A percentile compares a stretch with the other conserved stretches of the same genome.
Evolutionary conservation across 53 echinoderm and acorn worm genomes (phyloP).

Genomic region (Hippasteria phrygiana): DNA sequence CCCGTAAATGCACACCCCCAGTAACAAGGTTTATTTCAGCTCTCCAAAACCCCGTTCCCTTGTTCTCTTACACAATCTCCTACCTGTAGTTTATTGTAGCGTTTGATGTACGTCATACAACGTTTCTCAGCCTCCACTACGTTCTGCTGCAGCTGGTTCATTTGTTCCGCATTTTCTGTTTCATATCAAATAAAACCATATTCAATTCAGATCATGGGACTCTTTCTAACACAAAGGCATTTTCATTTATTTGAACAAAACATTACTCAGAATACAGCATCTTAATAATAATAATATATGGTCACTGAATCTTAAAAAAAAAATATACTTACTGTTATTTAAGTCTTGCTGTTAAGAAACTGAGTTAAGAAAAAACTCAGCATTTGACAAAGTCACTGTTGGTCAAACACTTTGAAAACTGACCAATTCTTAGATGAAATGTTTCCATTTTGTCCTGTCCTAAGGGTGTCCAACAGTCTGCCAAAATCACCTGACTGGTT

Average conservation of each 20-base stretch:
- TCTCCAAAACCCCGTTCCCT: not conserved
- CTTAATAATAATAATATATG: not conserved
- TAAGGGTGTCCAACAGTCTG: too few species aligned
- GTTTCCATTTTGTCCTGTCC: too few species aligned
- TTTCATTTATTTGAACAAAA: not conserved
- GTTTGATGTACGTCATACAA: conserved; percentile 92
- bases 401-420: too few species aligned
- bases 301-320: not conserved
- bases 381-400: too few species aligned
- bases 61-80: not conserved
- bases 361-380: conserved; percentile 52
- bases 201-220: too few species aligned
- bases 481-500: too few species aligned
- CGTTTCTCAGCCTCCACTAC: conserved; percentile 92
- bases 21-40: not conserved
- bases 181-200: not conserved
- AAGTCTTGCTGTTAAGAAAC: conserved; percentile 81
- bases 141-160: conserved; percentile 89
- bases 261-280: too few species aligned
- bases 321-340: conserved; percentile 77
- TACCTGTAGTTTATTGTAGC: conserved; percentile 97
- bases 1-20: too few species aligned
- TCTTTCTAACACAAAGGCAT: not conserved
- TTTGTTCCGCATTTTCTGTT: conserved; percentile 81
- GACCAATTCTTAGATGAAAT: too few species aligned